phyloP scores from a whole-genome alignment of 2,113 vertebrate species.

The Dicentrarchus labrax region DNA sequence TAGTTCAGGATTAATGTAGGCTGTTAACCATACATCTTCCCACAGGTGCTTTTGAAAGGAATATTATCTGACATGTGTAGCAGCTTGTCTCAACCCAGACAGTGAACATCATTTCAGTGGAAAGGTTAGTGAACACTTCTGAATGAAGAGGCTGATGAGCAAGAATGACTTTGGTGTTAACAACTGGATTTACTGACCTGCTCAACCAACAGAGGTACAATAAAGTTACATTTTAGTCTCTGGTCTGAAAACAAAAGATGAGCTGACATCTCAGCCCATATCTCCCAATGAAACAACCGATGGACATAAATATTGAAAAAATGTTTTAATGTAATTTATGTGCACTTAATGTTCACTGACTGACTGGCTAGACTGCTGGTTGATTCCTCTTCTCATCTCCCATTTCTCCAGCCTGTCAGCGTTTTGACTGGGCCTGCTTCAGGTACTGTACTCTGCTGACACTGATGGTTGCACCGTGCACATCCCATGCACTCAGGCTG shows the following conservation, averaged over 20 bases:
- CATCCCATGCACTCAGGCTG: constrained; percentile 79
- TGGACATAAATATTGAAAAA: constrained; percentile 10
- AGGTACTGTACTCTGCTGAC: constrained; percentile 76
- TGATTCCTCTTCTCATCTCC: constrained; percentile 50
- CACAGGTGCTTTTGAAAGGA: not conserved
- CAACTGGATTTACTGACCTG: not conserved
- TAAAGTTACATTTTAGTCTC: not conserved
- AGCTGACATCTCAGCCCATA: not conserved
- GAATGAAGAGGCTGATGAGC: not conserved
- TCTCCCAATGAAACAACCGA: not conserved
- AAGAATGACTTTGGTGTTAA: not conserved
- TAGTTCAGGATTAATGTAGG: not conserved
- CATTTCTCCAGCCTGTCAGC: constrained; percentile 71
- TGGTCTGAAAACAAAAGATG: not conserved
- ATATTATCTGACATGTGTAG: not conserved
- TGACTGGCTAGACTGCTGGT: constrained; percentile 35
- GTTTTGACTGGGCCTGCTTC: constrained; percentile 60
- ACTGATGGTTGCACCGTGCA: constrained; percentile 71
- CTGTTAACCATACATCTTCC: not conserved
- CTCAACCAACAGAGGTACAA: not conserved
- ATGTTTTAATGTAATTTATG: constrained; percentile 16
- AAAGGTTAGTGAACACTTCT: not conserved
- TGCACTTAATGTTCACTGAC: constrained; percentile 39
- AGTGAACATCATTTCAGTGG: not conserved
- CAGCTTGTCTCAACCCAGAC: not conserved